Percentiles rank a stretch among this genome's conserved stretches.
These are phyloP conservation scores for Tiliqua scincoides DNA, from an alignment of 2,113 vertebrate species.

Conservation along the genomic window DNA sequence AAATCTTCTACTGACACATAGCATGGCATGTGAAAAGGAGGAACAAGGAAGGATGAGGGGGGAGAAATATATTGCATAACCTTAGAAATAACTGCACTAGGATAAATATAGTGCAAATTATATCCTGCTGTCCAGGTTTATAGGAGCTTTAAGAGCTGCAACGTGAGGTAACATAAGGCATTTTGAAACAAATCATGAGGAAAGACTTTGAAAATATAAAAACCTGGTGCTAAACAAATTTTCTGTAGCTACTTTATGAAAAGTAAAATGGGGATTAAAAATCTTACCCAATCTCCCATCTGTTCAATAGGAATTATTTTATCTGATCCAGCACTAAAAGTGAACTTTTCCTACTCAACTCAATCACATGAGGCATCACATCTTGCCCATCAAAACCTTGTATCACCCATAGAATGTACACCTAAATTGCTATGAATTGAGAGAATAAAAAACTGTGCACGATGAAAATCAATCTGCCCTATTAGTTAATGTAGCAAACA, in stretches of 20 bases:
- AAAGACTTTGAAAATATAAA: not conserved
- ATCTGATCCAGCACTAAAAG: not conserved
- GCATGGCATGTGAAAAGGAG: not conserved
- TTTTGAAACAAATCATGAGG: not conserved
- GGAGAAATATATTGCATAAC: constrained; percentile 52
- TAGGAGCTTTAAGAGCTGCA: constrained; percentile 38
- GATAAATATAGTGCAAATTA: constrained; percentile 11
- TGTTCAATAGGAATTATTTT: not conserved
- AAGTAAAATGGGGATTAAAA: not conserved
- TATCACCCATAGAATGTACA: no score
- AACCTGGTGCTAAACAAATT: not conserved
- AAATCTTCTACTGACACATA: constrained; percentile 59
- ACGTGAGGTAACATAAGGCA: not conserved
- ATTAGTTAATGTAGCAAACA: not conserved
- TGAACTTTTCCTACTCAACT: not conserved
- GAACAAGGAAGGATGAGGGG: constrained; percentile 53
- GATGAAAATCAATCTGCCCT: not conserved
- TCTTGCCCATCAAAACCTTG: not conserved
- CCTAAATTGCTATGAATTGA: not conserved
- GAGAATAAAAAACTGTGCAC: not conserved
- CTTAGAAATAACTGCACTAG: constrained; percentile 35
- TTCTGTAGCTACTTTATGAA: not conserved
- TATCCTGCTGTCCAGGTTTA: not conserved
- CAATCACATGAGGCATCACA: not conserved
- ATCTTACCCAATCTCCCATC: not conserved